phyloP scores from a whole-genome alignment of 1,140 invertebrate genomes.

The Whitmania pigra region DNA sequence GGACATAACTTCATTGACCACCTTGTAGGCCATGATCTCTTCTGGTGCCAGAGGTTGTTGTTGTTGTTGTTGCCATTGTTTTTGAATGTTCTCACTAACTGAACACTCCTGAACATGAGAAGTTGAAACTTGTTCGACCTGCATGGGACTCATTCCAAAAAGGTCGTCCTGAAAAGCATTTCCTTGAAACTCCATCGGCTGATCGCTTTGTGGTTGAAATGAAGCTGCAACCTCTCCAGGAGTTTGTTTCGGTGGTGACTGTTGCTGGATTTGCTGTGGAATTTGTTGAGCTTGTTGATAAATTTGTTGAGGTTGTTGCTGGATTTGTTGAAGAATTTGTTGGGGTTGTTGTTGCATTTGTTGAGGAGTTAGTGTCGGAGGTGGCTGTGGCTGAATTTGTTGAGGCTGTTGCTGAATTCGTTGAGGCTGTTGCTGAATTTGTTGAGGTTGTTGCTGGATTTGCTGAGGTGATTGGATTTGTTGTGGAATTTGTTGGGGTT shows the following conservation, averaged over 20 bases:
- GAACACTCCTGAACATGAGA: not conserved
- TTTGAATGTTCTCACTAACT: not conserved
- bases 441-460: too few species aligned
- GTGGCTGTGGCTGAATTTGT: too few species aligned
- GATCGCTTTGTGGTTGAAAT: too few species aligned
- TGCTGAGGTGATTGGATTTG: not conserved
- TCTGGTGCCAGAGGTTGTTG: not conserved
- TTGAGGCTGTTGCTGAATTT: too few species aligned
- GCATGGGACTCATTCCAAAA: too few species aligned
- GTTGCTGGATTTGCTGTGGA: not conserved
- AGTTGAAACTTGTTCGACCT: not conserved
- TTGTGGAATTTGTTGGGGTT: not conserved
- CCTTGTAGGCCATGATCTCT: conserved; percentile 7
- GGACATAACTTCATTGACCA: conserved; percentile 8
- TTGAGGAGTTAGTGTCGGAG: too few species aligned
- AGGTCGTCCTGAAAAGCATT: too few species aligned
- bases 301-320: not conserved
- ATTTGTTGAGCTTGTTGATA: not conserved
- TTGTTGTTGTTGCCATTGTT: not conserved
- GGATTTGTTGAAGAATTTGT: not conserved
- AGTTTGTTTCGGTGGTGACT: not conserved
- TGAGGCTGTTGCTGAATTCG: too few species aligned
- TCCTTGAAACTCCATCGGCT: too few species aligned
- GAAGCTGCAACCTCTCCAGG: too few species aligned
- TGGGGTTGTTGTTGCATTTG: not conserved